These are phyloP conservation scores for Glossophaga mutica DNA, from an alignment of 2,797 vertebrate genomes.

Conservation along the genomic window DNA sequence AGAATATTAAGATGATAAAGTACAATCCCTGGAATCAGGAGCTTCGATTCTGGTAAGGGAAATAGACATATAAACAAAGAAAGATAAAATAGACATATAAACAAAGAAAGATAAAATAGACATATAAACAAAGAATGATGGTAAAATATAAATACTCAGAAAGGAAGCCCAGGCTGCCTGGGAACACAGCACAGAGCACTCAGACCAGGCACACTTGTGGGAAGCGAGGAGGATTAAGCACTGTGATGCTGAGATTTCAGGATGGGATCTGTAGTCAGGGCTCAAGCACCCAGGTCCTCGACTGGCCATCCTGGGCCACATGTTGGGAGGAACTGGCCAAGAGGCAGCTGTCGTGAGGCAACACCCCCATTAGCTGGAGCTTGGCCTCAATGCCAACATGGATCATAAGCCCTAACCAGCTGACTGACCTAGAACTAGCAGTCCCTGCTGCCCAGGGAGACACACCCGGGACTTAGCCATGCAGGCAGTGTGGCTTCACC, in stretches of 20 bases:
- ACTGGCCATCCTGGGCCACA: background rate
- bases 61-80: background rate
- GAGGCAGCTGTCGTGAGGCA: background rate
- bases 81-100: background rate
- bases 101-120: background rate
- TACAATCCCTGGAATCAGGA: background rate
- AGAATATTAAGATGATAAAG: background rate
- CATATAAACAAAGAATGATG: background rate
- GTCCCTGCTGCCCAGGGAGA: background rate
- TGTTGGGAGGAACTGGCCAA: fast-evolving
- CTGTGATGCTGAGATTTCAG: background rate
- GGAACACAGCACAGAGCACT: background rate
- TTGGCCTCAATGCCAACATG: background rate
- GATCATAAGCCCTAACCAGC: no score
- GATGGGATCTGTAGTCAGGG: background rate
- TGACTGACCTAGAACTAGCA: background rate
- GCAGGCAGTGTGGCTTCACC: background rate
- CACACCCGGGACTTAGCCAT: background rate
- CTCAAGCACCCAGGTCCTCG: background rate
- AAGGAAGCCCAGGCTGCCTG: background rate
- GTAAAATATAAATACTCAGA: background rate
- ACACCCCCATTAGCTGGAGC: background rate
- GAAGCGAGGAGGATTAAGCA: background rate
- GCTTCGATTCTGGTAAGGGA: background rate
- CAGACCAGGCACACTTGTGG: no score